Evolutionary conservation across 2,888 invertebrate genomes (phyloP), one percentile per base, ranked within the genome.

Genomic region (Lacanobia oleracea): DNA sequence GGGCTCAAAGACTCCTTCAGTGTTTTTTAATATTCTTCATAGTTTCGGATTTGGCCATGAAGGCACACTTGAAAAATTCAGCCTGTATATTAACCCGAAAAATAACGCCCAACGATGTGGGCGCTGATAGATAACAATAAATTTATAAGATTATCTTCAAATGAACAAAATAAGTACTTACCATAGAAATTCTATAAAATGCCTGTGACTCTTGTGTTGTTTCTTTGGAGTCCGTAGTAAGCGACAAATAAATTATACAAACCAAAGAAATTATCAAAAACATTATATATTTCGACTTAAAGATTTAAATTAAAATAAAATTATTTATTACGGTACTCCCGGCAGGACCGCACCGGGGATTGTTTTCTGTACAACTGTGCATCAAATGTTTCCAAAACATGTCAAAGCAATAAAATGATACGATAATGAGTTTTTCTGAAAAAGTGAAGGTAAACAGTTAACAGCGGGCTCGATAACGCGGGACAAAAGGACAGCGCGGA

Each of bases 181-280:
- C 94, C 94, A 93, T 93, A 33, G 93, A 93, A 81, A 94, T 90
- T 80, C 89, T 91, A 79, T 91, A 92, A 74, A 74, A 86, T 54
- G 85, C 69, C 77, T 70, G 82, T 9, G 57, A 10, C 50, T 82
- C 82, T 53, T 74, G 59, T 1, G 12, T 16, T 23, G 74, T 59
- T 14, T 70, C 84, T 33, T 67, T 61, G 37, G 33, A 50, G 45
- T 73, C 59, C 43, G 73, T 64, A 53, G 65, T 69, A 16, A 60
- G 50, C 37, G 72, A 54, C 50, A 69, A 77, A 62, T 50, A 70
- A 68, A 76, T 65, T 45, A 77, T 40, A 69, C 54, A 83, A 63
- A 76, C 33, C 27, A 86, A 75, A 61, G 7, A 69, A 64, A 81
- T 57, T 50, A 76, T 70, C 37, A 79, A 72, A 72, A 78, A 23